phyloP scores from a whole-genome alignment of 2,888 invertebrate species.

The Dorcus parallelipipedus region DNA sequence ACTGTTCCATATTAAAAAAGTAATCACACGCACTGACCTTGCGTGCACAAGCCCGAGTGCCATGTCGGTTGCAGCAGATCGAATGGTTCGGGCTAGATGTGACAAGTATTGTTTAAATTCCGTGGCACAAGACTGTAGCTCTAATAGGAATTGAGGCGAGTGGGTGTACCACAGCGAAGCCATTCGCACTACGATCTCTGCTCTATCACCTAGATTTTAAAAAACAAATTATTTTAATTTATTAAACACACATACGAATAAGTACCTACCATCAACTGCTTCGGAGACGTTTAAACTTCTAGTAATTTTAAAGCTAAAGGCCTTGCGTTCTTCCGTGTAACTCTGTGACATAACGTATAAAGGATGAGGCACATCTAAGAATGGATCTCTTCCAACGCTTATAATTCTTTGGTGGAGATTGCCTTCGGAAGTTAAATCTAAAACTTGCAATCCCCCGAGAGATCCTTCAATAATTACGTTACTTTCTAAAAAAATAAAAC shows the following conservation, averaged over 20 bases:
- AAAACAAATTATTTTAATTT: not conserved
- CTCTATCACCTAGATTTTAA: slow-evolving; percentile 29
- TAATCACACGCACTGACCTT: slow-evolving; percentile 40
- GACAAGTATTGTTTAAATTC: slow-evolving; percentile 88
- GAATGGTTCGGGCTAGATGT: slow-evolving; percentile 79
- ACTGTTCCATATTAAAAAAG: not conserved
- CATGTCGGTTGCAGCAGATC: slow-evolving; percentile 90
- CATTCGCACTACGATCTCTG: slow-evolving; percentile 59
- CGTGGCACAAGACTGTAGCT: slow-evolving; percentile 82
- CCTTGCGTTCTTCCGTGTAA: slow-evolving; percentile 42
- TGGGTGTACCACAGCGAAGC: slow-evolving; percentile 94
- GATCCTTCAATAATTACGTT: slow-evolving; percentile 75
- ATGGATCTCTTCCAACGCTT: slow-evolving; percentile 75
- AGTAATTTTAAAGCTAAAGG: slow-evolving; percentile 55
- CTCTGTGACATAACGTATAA: slow-evolving; percentile 43
- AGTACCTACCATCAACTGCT: slow-evolving; percentile 18
- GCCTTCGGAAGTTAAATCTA: slow-evolving; percentile 83
- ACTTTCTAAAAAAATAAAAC: slow-evolving; percentile 26
- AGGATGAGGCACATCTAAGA: slow-evolving; percentile 52
- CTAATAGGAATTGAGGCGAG: slow-evolving; percentile 80
- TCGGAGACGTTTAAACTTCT: slow-evolving; percentile 33
- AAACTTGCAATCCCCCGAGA: slow-evolving; percentile 85
- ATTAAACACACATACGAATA: not conserved
- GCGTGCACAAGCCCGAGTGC: slow-evolving; percentile 84
- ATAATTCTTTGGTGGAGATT: slow-evolving; percentile 81